Conservation (phyloP, 2,113 vertebrate genomes). For the Rattus norvegicus region DNA sequence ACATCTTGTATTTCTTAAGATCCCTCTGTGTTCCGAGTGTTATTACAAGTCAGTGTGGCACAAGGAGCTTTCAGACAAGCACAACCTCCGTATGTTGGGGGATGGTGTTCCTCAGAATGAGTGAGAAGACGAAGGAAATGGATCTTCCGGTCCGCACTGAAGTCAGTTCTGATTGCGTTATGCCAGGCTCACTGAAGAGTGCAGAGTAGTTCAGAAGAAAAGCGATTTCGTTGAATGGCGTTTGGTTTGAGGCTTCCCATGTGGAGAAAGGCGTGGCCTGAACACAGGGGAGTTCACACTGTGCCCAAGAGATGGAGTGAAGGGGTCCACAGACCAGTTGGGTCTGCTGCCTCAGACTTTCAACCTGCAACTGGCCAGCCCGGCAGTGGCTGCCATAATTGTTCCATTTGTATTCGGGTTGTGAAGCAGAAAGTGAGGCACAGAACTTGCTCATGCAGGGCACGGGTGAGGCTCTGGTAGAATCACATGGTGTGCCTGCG, state of each 20-base stretch:
- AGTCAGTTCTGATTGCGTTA: too few species aligned
- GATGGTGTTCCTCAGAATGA: background rate
- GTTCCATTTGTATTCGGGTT: background rate
- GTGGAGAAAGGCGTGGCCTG: background rate
- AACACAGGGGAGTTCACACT: background rate
- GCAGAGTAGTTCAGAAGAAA: background rate
- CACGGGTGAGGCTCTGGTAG: too few species aligned
- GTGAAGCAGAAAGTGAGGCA: background rate
- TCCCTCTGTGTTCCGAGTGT: background rate
- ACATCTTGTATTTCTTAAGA: background rate
- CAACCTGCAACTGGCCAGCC: accelerated
- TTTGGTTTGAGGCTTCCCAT: background rate
- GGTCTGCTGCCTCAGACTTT: too few species aligned
- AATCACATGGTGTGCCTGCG: background rate
- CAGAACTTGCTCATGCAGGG: accelerated
- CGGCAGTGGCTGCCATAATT: accelerated
- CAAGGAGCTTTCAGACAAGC: accelerated
- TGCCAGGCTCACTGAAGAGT: accelerated
- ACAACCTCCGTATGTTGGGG: accelerated
- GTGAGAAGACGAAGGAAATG: background rate
- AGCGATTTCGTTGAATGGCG: accelerated
- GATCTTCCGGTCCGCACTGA: accelerated
- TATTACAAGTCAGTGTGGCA: background rate
- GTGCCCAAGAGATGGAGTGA: accelerated
- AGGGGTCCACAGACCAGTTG: accelerated